A percentile compares a stretch with the other conserved stretches of the same genome.
Evolutionary conservation across 2,888 invertebrate genomes (phyloP).

Genomic region (Drosophila neonasuta): DNA sequence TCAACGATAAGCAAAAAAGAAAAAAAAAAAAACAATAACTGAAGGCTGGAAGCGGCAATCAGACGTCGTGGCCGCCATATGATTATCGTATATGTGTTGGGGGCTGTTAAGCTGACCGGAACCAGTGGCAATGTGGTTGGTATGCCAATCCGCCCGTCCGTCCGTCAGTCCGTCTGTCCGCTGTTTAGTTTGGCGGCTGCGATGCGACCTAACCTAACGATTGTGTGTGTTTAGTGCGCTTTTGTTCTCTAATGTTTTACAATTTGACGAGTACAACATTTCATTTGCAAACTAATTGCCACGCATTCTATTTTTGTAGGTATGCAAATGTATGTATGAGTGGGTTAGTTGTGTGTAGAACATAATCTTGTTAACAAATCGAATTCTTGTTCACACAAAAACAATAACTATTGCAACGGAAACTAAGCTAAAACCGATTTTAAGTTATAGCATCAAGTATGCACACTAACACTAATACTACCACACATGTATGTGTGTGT

Average conservation of each 20-base stretch:
- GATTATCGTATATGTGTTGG: conserved; percentile 60
- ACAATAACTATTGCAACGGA: conserved; percentile 35
- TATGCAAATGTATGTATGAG: conserved; percentile 24
- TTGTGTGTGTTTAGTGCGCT: conserved; percentile 57
- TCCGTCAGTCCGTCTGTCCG: background rate
- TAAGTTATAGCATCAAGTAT: conserved; percentile 6
- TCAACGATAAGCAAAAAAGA: background rate
- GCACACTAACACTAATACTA: background rate
- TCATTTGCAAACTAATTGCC: conserved; percentile 65
- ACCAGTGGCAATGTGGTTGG: conserved; percentile 19
- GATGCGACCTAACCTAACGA: conserved; percentile 28
- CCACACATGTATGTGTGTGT: background rate
- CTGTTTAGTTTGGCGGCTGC: conserved; percentile 8
- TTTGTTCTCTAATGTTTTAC: conserved; percentile 71
- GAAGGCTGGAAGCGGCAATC: conserved; percentile 4
- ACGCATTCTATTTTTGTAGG: conserved; percentile 53
- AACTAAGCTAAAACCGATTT: conserved; percentile 11
- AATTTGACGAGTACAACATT: conserved; percentile 54
- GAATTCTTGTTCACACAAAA: conserved; percentile 82
- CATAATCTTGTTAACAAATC: conserved; percentile 82
- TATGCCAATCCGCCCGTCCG: background rate
- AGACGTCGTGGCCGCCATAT: conserved; percentile 37
- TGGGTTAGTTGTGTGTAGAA: conserved; percentile 33
- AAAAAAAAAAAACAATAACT: background rate
- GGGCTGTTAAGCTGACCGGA: conserved; percentile 42